Evolutionary conservation across 2,113 vertebrate genomes (phyloP).

Genomic region (Loxodonta africana): DNA sequence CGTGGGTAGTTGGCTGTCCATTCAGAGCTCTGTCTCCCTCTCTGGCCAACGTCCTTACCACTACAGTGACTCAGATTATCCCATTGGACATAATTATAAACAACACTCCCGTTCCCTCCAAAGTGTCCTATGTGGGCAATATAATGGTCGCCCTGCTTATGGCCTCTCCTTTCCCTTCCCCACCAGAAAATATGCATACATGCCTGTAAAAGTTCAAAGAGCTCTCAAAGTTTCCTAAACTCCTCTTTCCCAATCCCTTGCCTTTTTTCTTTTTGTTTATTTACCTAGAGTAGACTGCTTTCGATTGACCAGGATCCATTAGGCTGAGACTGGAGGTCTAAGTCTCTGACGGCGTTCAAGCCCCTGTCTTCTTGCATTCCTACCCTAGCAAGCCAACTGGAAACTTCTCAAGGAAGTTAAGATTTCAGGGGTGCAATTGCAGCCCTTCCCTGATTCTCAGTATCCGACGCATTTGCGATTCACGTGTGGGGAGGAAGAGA

Average conservation of each 20-base stretch:
- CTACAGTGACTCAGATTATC: neutral
- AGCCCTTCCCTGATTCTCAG: neutral
- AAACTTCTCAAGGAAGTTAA: neutral
- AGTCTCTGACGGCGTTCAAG: neutral
- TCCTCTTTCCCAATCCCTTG: neutral
- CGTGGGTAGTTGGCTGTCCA: neutral
- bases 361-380: neutral
- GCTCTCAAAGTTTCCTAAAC: neutral
- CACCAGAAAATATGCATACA: neutral
- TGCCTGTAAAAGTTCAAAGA: neutral
- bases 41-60: neutral
- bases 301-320: neutral
- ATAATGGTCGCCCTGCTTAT: neutral
- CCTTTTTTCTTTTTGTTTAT: neutral
- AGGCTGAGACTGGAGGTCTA: neutral
- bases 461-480: neutral
- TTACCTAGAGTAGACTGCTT: neutral
- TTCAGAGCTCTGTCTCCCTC: neutral
- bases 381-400: neutral
- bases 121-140: neutral
- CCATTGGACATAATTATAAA: neutral
- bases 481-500: fast-evolving
- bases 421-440: neutral
- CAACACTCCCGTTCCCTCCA: neutral
- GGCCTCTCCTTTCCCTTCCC: no score